These are phyloP conservation scores for Cariama cristata DNA, from an alignment of 2,113 vertebrate genomes.

Conservation along the genomic window DNA sequence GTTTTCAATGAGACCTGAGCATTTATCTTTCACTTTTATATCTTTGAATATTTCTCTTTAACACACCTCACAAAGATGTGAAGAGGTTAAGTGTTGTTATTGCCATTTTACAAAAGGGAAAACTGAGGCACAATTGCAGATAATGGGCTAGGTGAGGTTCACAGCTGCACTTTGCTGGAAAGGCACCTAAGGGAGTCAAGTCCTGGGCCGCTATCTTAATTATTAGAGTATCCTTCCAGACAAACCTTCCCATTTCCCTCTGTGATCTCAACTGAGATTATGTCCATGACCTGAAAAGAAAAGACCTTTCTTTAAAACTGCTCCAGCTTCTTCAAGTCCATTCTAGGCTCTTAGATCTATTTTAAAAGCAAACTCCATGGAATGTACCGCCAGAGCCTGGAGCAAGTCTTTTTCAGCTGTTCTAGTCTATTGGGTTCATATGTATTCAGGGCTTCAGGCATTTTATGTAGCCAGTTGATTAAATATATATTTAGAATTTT, in stretches of 20 bases:
- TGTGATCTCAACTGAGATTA: background rate
- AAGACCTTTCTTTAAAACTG: background rate
- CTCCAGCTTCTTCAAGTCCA: background rate
- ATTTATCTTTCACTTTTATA: background rate
- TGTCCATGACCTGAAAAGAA: background rate
- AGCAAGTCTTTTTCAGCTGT: background rate
- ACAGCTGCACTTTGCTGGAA: background rate
- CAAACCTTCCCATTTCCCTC: background rate
- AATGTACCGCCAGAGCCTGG: background rate
- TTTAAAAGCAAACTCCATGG: background rate
- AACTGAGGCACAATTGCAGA: background rate
- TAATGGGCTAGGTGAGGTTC: background rate
- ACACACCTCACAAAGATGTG: background rate
- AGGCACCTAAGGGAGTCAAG: background rate
- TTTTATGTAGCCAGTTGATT: conserved; percentile 62
- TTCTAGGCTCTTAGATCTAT: background rate
- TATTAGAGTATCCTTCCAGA: background rate
- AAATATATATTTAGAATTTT: conserved; percentile 76
- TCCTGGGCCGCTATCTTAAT: background rate
- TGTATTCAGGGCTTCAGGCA: conserved; percentile 22
- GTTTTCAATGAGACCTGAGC: background rate
- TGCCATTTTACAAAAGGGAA: background rate
- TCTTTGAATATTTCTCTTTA: background rate
- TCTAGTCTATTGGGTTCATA: conserved; percentile 16
- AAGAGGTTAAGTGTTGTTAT: background rate